These are phyloP conservation scores for Andrena dorsata DNA, from an alignment of 2,888 invertebrate genomes.

Conservation along the genomic window DNA sequence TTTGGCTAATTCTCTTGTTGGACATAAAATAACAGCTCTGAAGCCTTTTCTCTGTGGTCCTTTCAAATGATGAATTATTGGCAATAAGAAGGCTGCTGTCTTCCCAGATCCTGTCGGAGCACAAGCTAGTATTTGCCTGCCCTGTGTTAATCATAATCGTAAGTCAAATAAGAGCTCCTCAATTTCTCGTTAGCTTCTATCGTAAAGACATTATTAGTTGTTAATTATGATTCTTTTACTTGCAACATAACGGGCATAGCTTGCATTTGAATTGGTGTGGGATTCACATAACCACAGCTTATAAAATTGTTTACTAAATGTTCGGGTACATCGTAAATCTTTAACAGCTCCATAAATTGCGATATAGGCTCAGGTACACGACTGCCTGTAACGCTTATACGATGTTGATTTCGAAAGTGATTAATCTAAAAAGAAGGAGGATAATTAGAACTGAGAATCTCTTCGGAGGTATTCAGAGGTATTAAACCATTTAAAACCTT, in stretches of 20 bases:
- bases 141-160: conserved; percentile 83
- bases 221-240: conserved; percentile 83
- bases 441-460: not conserved
- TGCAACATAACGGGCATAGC: conserved; percentile 95
- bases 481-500: conserved; percentile 75
- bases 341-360: conserved; percentile 89
- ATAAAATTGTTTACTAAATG: conserved; percentile 90
- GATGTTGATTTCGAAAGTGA: conserved; percentile 90
- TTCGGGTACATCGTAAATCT: conserved; percentile 86
- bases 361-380: conserved; percentile 92
- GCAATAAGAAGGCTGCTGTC: conserved; percentile 97
- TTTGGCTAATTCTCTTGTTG: conserved; percentile 96
- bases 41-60: conserved; percentile 91
- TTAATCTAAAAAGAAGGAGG: conserved; percentile 87
- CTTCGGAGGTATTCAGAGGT: not conserved
- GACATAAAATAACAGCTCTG: conserved; percentile 95
- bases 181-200: conserved; percentile 3
- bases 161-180: conserved; percentile 44
- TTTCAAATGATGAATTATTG: conserved; percentile 92
- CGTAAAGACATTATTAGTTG: not conserved
- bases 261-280: conserved; percentile 97
- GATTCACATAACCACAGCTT: conserved; percentile 90
- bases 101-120: conserved; percentile 99
- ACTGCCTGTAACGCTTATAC: conserved; percentile 92
- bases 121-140: conserved; percentile 94